A percentile compares a stretch with the other conserved stretches of the same genome.
Evolutionary conservation across 2,113 vertebrate species (phyloP).

Genomic region (Cichladusa arquata): DNA sequence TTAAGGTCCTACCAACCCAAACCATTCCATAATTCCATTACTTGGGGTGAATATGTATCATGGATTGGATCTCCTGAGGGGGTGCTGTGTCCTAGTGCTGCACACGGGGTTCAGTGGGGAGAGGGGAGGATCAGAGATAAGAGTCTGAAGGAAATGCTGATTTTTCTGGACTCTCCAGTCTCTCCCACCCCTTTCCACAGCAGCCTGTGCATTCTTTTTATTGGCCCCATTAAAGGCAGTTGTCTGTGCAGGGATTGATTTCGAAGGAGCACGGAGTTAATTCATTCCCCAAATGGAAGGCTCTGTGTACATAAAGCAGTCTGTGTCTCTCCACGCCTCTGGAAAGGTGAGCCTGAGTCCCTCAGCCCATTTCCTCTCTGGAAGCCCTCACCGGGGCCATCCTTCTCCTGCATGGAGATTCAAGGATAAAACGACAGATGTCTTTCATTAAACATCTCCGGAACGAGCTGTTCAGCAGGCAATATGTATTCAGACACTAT

Average conservation of each 20-base stretch:
- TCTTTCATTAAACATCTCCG: slow-evolving; percentile 71
- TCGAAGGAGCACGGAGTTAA: not conserved
- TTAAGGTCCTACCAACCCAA: not conserved
- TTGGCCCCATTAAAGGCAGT: not conserved
- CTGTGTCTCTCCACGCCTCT: not conserved
- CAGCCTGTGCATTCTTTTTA: not conserved
- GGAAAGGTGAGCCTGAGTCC: not conserved
- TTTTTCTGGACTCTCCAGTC: not conserved
- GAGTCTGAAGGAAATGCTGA: not conserved
- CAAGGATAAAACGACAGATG: slow-evolving; percentile 64
- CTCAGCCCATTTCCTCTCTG: not conserved
- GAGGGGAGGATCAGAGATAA: not conserved
- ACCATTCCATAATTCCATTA: not conserved
- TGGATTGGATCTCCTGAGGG: not conserved
- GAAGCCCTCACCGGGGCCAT: not conserved
- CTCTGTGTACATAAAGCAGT: not conserved
- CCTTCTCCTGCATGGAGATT: slow-evolving; percentile 10
- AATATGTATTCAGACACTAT: slow-evolving; percentile 67
- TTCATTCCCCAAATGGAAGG: not conserved
- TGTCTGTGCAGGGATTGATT: slow-evolving; percentile 11
- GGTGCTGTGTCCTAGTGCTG: not conserved
- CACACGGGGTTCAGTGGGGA: not conserved
- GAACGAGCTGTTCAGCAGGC: slow-evolving; percentile 65
- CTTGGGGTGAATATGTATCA: not conserved
- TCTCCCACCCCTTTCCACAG: fast-evolving